A percentile compares a stretch with the other conserved stretches of the same genome.
Evolutionary conservation across 2,888 invertebrate genomes (phyloP).

Genomic region (Mantis religiosa): DNA sequence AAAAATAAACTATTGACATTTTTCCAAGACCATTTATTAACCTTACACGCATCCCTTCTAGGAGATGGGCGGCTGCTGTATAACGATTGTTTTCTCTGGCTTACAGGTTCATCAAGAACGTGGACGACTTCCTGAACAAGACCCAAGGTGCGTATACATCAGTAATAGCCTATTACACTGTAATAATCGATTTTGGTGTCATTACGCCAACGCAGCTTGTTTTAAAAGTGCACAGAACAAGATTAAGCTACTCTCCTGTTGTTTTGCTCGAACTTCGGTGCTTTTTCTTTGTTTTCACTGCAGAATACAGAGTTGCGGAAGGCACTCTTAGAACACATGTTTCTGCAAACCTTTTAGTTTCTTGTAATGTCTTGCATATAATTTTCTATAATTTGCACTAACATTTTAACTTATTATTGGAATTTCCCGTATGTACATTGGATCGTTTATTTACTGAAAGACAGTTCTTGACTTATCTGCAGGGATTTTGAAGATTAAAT

Average conservation of each 20-base stretch:
- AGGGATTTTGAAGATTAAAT: too few species aligned
- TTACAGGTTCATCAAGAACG: constrained; percentile 16
- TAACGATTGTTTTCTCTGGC: neutral
- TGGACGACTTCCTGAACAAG: constrained; percentile 10
- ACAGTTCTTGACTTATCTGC: too few species aligned
- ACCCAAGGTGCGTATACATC: neutral
- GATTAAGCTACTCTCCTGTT: neutral
- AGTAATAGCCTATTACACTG: neutral
- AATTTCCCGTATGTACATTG: too few species aligned
- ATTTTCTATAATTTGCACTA: too few species aligned
- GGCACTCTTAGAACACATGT: neutral
- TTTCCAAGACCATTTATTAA: neutral
- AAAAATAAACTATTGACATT: neutral
- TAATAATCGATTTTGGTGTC: constrained; percentile 9
- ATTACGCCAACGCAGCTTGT: constrained; percentile 1
- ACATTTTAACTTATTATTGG: too few species aligned
- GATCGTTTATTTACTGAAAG: too few species aligned
- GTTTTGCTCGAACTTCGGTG: neutral
- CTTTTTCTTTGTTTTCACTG: neutral
- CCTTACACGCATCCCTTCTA: neutral
- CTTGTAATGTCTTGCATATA: too few species aligned
- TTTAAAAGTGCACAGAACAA: neutral
- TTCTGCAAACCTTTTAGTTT: too few species aligned
- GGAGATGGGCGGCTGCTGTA: neutral
- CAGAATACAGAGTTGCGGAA: neutral